phyloP scores from a whole-genome alignment of 1,140 invertebrate species.

The Leptinotarsa defecta region DNA sequence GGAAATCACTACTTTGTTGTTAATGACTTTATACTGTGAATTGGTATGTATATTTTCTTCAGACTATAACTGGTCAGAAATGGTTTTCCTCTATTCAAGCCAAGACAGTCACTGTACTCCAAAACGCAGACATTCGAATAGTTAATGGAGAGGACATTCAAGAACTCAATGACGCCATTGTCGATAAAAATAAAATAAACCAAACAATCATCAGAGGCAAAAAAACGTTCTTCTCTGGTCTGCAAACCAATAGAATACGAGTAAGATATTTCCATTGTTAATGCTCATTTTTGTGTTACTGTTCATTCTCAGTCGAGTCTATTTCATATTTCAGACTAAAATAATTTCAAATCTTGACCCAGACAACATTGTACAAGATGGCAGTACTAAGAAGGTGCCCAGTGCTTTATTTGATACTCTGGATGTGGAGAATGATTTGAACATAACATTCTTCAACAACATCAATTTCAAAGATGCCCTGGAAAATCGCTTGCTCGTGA shows the following conservation, averaged over 20 bases:
- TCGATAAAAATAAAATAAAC: conserved; percentile 37
- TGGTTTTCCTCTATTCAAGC: conserved; percentile 14
- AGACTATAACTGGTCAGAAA: conserved; percentile 39
- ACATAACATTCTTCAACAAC: conserved; percentile 43
- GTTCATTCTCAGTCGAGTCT: background rate
- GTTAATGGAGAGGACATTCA: conserved; percentile 41
- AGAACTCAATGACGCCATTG: conserved; percentile 38
- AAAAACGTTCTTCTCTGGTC: conserved; percentile 49
- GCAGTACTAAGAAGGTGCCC: conserved; percentile 37
- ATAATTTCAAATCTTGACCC: conserved; percentile 37
- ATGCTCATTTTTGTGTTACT: too few species aligned
- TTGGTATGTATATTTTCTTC: background rate
- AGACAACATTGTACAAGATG: conserved; percentile 43
- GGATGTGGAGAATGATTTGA: conserved; percentile 40
- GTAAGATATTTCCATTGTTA: conserved; percentile 28
- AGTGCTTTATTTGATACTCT: conserved; percentile 43
- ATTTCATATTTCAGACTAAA: conserved; percentile 37
- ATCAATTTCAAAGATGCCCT: conserved; percentile 44
- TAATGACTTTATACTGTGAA: too few species aligned
- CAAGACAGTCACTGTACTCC: conserved; percentile 30
- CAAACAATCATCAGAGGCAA: conserved; percentile 39
- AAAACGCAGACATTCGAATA: conserved; percentile 40
- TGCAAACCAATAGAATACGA: conserved; percentile 42
- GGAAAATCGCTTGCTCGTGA: conserved; percentile 39
- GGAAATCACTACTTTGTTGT: too few species aligned